Evolutionary conservation across 2,797 vertebrate species (phyloP), one percentile per base, ranked within the genome.

Genomic region (Oreochromis grahami): DNA sequence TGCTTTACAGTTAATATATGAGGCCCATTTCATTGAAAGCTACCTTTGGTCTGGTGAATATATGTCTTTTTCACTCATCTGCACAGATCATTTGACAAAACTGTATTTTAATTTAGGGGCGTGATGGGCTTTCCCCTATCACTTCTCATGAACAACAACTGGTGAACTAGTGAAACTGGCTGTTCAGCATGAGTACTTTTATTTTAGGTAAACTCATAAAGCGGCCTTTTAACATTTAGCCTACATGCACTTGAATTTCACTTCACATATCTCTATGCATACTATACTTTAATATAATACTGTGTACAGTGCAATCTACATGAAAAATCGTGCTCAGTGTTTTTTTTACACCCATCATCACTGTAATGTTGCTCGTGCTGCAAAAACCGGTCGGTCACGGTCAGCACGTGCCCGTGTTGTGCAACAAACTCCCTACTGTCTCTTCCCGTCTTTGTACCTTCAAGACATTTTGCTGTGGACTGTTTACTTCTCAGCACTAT

Each of bases 401-500:
- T 43, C 21, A 26, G n/a, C 65, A 3, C 14, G 21, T 45, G 38
- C 38, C n/a, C 21, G 36, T 41, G 60, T 14, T 24, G 1, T 63
- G 34, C 19, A 7, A 65, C 19, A 38, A 36, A 38, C 58, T 38
- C 19, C 34, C 19, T 4, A 1, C 60, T 5, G 11, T 68, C 60
- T 38, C 60, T 1, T 38, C 19, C 0, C 0, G 36, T 24, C 63
- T 36, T 24, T 38, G 60, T 65, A 65, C 34, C 34, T 19, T 38
- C 4, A 21, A 65, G 11, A 65, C 3, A 14, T 15, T n/a, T 68
- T 8, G 11, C 13, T 24, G 38, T 24, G 38, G 63, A 68, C 36
- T 4, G 5, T 43, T 68, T 24, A 43, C 0, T 21, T 43, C 38
- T 3, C 1, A 68, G n/a, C 13, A 14, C 34, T 43, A 1, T 15